phyloP scores from a whole-genome alignment of 2,888 invertebrate genomes.

The Tetragonula carbonaria region DNA sequence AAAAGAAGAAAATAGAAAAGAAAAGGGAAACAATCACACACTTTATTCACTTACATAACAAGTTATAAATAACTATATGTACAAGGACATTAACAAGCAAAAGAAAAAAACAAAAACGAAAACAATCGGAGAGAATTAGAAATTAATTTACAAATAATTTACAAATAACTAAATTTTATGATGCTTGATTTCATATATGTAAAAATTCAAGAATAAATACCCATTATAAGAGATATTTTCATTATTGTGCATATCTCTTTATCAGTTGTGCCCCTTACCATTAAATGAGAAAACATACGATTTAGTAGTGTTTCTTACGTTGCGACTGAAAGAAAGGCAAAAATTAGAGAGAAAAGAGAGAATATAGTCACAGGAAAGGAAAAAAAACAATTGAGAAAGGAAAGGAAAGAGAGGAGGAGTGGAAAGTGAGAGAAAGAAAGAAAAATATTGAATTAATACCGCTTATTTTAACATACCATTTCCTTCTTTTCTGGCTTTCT shows the following conservation, averaged over 20 bases:
- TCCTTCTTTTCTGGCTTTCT: constrained; percentile 55
- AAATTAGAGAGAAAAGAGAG: not conserved
- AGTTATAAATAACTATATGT: constrained; percentile 30
- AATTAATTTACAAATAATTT: no score
- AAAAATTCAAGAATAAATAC: not conserved
- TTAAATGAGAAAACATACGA: not conserved
- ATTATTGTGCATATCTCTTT: not conserved
- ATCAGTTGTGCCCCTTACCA: no score
- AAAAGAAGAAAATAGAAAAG: not conserved
- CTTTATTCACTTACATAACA: constrained; percentile 31
- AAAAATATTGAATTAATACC: not conserved
- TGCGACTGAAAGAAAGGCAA: not conserved
- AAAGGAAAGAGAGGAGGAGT: not conserved
- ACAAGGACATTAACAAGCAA: constrained; percentile 19
- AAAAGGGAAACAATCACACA: not conserved
- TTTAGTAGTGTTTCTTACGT: no score
- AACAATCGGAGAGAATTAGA: not conserved
- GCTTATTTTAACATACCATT: no score
- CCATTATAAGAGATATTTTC: not conserved
- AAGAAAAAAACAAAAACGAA: no score
- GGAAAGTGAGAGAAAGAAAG: not conserved
- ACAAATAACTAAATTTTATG: not conserved
- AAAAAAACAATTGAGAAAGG: not conserved
- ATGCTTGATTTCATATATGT: not conserved
- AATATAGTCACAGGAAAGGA: not conserved